Evolutionary conservation across 2,797 vertebrate genomes (phyloP).

Genomic region (Sebastes matsubarae): DNA sequence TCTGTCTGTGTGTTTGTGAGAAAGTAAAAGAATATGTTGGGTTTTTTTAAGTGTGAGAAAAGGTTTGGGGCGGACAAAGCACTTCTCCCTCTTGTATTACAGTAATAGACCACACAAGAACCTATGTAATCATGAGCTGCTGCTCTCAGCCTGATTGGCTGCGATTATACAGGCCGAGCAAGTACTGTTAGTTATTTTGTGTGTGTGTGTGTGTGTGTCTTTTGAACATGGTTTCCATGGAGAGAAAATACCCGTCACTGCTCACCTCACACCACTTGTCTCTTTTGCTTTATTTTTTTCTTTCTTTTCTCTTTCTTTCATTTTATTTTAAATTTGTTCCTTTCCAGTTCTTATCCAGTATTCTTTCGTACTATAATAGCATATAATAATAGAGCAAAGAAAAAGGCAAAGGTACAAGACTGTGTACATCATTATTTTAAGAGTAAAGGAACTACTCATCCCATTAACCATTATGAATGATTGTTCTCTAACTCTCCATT

Average conservation of each 20-base stretch:
- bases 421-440: no score
- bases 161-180: neutral
- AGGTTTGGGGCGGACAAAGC: no score
- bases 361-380: neutral
- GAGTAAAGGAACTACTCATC: no score
- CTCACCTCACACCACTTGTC: neutral
- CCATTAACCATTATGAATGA: no score
- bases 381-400: no score
- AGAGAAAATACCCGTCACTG: slow-evolving; percentile 5
- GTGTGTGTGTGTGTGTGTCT: no score
- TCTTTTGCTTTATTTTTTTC: neutral
- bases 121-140: neutral
- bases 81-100: neutral
- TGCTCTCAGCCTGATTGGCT: slow-evolving; percentile 19
- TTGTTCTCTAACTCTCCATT: no score
- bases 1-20: neutral
- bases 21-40: no score
- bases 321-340: accelerated
- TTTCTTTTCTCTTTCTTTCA: neutral
- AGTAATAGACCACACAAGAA: neutral
- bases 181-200: neutral
- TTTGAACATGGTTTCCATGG: slow-evolving; percentile 8
- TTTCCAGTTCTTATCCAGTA: neutral
- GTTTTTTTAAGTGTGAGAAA: no score
- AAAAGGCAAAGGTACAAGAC: no score